phyloP scores from a whole-genome alignment of 2,888 invertebrate genomes.

The Reticulitermes lucifugus region DNA sequence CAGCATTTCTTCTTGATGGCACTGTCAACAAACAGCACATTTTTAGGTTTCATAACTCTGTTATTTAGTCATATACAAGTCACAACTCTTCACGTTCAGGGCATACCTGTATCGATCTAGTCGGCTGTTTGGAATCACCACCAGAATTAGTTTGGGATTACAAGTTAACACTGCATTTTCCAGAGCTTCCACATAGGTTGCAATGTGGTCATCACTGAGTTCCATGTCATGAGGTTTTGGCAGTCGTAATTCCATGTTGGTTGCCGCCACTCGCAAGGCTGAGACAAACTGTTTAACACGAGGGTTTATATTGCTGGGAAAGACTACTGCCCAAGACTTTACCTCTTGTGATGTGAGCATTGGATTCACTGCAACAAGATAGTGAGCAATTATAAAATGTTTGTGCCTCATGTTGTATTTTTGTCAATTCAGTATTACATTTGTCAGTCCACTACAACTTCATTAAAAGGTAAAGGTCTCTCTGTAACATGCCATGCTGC shows the following conservation, averaged over 20 bases:
- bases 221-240: background rate
- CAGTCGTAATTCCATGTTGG: background rate
- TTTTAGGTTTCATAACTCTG: no score
- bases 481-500: no score
- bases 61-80: background rate
- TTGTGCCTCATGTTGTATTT: no score
- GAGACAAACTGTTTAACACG: background rate
- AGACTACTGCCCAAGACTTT: background rate
- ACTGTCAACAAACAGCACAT: slow-evolving; percentile 65
- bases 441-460: no score
- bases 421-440: no score
- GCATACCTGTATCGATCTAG: slow-evolving; percentile 74
- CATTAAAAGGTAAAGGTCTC: no score
- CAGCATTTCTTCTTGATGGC: slow-evolving; percentile 90
- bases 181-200: slow-evolving; percentile 71
- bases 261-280: background rate
- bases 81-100: background rate
- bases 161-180: slow-evolving; percentile 68
- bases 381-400: no score
- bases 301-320: background rate
- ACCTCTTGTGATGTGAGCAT: background rate
- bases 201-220: slow-evolving; percentile 70
- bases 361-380: slow-evolving; percentile 44
- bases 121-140: slow-evolving; percentile 75
- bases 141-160: slow-evolving; percentile 74